phyloP scores from a whole-genome alignment of 1,140 invertebrate species.

The Portunus trituberculatus region DNA sequence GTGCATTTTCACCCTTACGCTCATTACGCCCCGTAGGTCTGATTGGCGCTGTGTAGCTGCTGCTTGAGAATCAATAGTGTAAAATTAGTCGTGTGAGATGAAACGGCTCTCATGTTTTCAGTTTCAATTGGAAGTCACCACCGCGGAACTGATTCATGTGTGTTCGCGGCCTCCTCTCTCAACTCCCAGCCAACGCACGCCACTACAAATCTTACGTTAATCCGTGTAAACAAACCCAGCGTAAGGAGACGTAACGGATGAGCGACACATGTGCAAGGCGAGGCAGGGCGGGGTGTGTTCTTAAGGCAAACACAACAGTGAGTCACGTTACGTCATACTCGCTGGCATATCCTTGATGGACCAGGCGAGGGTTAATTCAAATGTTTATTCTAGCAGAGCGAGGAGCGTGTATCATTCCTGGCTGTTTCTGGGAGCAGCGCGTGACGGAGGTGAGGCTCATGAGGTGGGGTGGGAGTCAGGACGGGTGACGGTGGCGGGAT shows the following conservation, averaged over 20 bases:
- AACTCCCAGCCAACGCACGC: background rate
- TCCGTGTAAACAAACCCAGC: no score
- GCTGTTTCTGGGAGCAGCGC: background rate
- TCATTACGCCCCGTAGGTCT: background rate
- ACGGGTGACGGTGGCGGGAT: no score
- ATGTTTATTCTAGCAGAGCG: background rate
- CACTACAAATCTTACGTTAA: no score
- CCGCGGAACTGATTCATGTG: background rate
- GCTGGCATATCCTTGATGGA: background rate
- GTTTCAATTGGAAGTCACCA: slow-evolving; percentile 39
- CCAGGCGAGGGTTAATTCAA: background rate
- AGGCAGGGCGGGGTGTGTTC: background rate
- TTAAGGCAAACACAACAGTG: background rate
- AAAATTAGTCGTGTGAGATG: slow-evolving; percentile 69
- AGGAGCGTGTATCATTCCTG: background rate
- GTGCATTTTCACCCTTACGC: background rate
- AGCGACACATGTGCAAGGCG: no score
- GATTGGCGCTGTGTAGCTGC: slow-evolving; percentile 47
- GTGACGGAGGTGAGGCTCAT: background rate
- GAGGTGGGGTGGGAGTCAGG: no score
- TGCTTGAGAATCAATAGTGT: slow-evolving; percentile 48
- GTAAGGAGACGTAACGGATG: no score
- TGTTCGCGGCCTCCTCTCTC: background rate
- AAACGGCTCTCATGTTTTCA: slow-evolving; percentile 7
- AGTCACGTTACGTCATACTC: background rate